These are phyloP conservation scores for Anser cygnoides DNA, from an alignment of 2,113 vertebrate species.

Conservation along the genomic window DNA sequence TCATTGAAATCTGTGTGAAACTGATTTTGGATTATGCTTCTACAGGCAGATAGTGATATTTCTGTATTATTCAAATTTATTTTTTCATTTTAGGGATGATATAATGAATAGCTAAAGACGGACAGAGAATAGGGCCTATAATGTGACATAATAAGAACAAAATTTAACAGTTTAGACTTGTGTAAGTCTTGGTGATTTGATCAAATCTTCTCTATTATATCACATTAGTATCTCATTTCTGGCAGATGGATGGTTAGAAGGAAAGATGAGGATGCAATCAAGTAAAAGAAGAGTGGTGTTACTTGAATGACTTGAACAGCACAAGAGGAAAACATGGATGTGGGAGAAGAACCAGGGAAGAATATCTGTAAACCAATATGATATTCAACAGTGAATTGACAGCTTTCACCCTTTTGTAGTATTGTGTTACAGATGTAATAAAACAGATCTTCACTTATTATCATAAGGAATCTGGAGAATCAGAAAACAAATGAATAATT, in stretches of 20 bases:
- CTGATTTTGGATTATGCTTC: not conserved
- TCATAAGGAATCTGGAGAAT: slow-evolving; percentile 23
- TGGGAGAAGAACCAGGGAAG: not conserved
- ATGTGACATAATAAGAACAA: not conserved
- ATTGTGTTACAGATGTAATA: slow-evolving; percentile 27
- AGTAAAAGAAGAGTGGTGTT: not conserved
- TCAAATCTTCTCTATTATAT: not conserved
- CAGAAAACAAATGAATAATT: slow-evolving; percentile 60
- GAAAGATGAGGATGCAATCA: not conserved
- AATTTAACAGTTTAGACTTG: not conserved
- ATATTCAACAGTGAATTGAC: slow-evolving; percentile 26
- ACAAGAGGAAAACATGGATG: not conserved
- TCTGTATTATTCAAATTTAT: not conserved
- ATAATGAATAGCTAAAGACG: not conserved
- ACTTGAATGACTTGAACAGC: not conserved
- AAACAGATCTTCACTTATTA: slow-evolving; percentile 21
- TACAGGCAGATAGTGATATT: not conserved
- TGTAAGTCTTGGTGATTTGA: not conserved
- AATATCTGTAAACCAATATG: not conserved
- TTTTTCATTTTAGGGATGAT: not conserved
- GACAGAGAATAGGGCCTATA: not conserved
- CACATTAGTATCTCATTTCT: not conserved
- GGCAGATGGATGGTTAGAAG: not conserved
- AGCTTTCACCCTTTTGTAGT: not conserved
- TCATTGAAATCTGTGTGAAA: not conserved